Conservation (phyloP, 2,888 invertebrate species). For the Thymelicus sylvestris region DNA sequence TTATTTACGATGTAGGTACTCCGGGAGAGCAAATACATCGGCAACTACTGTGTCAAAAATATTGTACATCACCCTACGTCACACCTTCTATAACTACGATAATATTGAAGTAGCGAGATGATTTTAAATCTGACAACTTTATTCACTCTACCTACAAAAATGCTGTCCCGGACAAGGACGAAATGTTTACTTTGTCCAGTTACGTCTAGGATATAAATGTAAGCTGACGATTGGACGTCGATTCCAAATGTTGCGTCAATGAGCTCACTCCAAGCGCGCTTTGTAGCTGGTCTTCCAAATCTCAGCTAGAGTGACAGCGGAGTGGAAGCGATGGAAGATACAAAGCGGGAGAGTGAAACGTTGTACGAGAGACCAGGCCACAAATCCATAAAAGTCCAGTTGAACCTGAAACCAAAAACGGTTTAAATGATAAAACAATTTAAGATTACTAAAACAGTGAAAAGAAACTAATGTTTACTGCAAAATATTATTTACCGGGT, state of each 20-base stretch:
- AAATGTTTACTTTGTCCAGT: slow-evolving; percentile 53
- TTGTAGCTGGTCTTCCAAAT: slow-evolving; percentile 98
- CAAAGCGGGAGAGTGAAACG: slow-evolving; percentile 96
- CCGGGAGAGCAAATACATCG: slow-evolving; percentile 64
- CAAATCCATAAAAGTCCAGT: slow-evolving; percentile 95
- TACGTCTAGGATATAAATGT: slow-evolving; percentile 31
- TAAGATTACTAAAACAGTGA: too few species aligned
- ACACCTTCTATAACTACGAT: slow-evolving; percentile 59
- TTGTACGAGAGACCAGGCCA: slow-evolving; percentile 97
- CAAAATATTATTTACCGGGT: slow-evolving; percentile 86
- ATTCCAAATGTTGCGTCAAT: slow-evolving; percentile 49
- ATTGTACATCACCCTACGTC: slow-evolving; percentile 56
- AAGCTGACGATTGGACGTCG: slow-evolving; percentile 52
- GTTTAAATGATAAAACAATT: neutral
- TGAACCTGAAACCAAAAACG: slow-evolving; percentile 83
- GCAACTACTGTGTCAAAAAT: slow-evolving; percentile 38
- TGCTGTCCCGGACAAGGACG: slow-evolving; percentile 80
- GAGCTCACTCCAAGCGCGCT: slow-evolving; percentile 91
- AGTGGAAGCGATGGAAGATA: slow-evolving; percentile 98
- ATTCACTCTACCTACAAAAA: slow-evolving; percentile 71
- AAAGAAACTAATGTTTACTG: neutral
- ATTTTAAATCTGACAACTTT: slow-evolving; percentile 69
- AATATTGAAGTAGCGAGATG: slow-evolving; percentile 65
- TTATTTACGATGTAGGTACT: slow-evolving; percentile 48
- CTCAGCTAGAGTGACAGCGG: slow-evolving; percentile 96